Base-by-base conservation (phyloP, 1,140 invertebrate species). In the Drosophila rufa region DNA sequence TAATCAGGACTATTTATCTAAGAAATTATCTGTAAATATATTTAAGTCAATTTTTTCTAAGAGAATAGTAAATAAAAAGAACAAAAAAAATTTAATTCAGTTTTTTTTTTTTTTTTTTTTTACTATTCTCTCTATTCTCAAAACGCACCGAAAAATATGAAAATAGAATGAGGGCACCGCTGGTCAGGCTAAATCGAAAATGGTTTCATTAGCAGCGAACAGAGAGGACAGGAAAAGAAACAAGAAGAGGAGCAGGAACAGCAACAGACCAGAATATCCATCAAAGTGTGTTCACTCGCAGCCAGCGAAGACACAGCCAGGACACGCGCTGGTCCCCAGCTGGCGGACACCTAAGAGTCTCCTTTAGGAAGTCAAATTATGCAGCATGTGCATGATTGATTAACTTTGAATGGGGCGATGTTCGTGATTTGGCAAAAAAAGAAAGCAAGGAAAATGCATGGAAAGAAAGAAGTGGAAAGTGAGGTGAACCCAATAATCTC, bases 301-400 rank as follows among this genome's bases (percentile, higher is more conserved):
- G 9, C 36, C 17, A 19, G 53, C 40, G 65, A 66, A 43, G 46
- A 48, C 17, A 64, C 42, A 68, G 61, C 30, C 7, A 50, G 25
- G 56, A 58, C 46, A 59, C 19, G 12, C 17, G 47, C 5, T 12
- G 4, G 43, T 48, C 40, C 67, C 62, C 67, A 83, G 60, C 75
- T 86, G 84, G 76, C 65, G 57, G 79, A 82, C 84, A 89, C 80
- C 79, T 86, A 59, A 77, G 70, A 74, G 48, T 73, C 75, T 67
- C 67, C 67, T 89, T 80, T 48, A 33, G 45, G 50, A 56, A 46
- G 64, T 60, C 50, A 77, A 78, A 78, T 78, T 69, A 78, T 75
- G 71, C 51, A 77, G 66, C 57, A 67, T 79, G 69, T 89, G 77
- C 80, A 89, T 87, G 84, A 87, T 87, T 87, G 84, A 87, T 87